Percentiles rank a stretch among this genome's conserved stretches.
Evolutionary conservation across 2,797 vertebrate genomes (phyloP).

Genomic region (Staurois parvus): DNA sequence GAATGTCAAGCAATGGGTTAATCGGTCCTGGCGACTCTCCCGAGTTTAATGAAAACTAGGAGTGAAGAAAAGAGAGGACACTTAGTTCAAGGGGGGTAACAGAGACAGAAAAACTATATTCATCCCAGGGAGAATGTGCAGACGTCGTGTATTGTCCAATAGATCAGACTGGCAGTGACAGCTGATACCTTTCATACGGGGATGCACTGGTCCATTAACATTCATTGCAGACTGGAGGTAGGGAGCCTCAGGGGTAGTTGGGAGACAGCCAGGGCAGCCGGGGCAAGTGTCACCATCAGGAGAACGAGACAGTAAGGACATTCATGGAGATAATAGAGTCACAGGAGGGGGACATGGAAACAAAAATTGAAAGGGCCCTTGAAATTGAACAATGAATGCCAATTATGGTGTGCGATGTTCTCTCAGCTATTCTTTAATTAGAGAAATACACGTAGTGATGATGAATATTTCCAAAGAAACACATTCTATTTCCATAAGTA

Average conservation of each 20-base stretch:
- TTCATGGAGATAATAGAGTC: slow-evolving; percentile 5
- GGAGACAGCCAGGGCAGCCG: background rate
- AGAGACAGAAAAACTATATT: slow-evolving; percentile 23
- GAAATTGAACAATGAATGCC: slow-evolving; percentile 3
- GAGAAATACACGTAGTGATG: background rate
- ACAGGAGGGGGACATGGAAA: background rate
- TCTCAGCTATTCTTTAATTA: background rate
- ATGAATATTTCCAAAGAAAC: background rate
- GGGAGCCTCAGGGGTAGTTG: background rate
- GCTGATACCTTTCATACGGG: background rate
- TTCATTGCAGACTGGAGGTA: background rate
- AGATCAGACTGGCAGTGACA: slow-evolving; percentile 17
- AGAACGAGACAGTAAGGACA: slow-evolving; percentile 7
- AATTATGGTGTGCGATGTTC: background rate
- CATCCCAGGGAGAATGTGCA: slow-evolving; percentile 6
- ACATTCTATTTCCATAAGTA: background rate
- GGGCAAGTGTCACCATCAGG: background rate
- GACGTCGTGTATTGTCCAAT: slow-evolving; percentile 10
- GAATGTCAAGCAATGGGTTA: slow-evolving; percentile 24
- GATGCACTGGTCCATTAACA: background rate
- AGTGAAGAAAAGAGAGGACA: slow-evolving; percentile 36
- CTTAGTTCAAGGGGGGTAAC: slow-evolving; percentile 29
- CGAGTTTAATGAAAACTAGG: slow-evolving; percentile 19
- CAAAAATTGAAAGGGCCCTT: background rate
- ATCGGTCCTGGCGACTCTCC: slow-evolving; percentile 27